Conservation (phyloP, 23 tunicate genomes). For the Diplosoma virens region DNA sequence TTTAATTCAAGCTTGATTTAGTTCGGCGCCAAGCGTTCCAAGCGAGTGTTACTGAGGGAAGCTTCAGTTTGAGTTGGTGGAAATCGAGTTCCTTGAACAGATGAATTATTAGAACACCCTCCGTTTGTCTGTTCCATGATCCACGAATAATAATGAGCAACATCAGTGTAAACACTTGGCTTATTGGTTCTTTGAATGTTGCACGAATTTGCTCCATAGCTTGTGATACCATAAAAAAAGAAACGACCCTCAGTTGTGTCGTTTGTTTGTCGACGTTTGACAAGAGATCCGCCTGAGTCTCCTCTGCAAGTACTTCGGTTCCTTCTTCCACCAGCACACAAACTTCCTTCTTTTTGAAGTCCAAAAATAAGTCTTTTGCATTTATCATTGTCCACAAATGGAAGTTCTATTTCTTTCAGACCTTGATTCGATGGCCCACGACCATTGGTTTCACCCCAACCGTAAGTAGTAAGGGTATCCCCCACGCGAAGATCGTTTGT, state of each 20-base stretch:
- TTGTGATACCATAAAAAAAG: slow-evolving; percentile 41
- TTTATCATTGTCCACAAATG: slow-evolving; percentile 16
- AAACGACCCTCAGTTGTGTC: background rate
- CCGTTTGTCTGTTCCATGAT: slow-evolving; percentile 24
- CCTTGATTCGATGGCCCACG: slow-evolving; percentile 38
- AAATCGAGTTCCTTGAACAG: no score
- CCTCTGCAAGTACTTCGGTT: slow-evolving; percentile 44
- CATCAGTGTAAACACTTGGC: slow-evolving; percentile 43
- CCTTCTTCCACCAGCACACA: slow-evolving; percentile 42
- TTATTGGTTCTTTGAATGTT: slow-evolving; percentile 27
- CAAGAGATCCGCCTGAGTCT: slow-evolving; percentile 56
- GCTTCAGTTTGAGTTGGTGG: no score
- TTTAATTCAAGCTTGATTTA: no score
- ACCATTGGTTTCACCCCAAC: slow-evolving; percentile 52
- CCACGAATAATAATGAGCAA: slow-evolving; percentile 10
- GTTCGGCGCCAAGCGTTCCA: no score
- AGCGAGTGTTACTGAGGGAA: no score
- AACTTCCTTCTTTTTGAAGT: slow-evolving; percentile 10
- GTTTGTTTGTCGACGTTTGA: background rate
- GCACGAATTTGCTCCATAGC: slow-evolving; percentile 48
- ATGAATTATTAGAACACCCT: no score
- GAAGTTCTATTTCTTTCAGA: slow-evolving; percentile 35
- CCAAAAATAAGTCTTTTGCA: slow-evolving; percentile 34
- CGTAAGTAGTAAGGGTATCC: slow-evolving; percentile 35
- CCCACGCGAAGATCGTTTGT: slow-evolving; percentile 8